Evolutionary conservation across 2,888 invertebrate genomes (phyloP), one percentile per base, ranked within the genome.

Genomic region (Dasypogon diadema): DNA sequence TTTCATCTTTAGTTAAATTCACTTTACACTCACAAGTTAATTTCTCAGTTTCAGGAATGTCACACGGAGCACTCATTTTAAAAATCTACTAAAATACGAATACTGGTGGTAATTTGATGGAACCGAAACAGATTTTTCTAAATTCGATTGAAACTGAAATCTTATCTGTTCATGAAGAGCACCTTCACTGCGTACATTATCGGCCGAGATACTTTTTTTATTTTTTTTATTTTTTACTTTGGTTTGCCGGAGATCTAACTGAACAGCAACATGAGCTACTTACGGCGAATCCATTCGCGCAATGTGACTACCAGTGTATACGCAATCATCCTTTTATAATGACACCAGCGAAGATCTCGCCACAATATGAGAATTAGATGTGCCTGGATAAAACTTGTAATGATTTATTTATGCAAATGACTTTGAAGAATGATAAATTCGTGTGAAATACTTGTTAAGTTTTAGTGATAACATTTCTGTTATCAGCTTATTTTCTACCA

Each of bases 341-440:
- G 54, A 21, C 48, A 24, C n/a, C 26, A 24, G 14, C 4, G 5
- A 63, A 42, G 3, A 21, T 63, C 10, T 63, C 22, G 0, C 22
- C 18, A 63, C 30, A 14, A 58, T 58, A 58, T 21, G 21, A 24
- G 65, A 46, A 65, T 65, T 65, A 48, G 48, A 65, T 65, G 6
- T 65, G 46, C 46, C 18, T 34, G 70, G 51, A 18, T 30, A 70
- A 51, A 60, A 70, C 54, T 48, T 34, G 70, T 46, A 24, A 22
- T 72, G 73, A 46, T 46, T 54, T 77, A 77, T 77, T 75, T 77
- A 75, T 60, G 74, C 26, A 75, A 72, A 75, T 77, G 77, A 77
- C 74, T 77, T 77, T 77, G 63, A 75, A 73, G 63, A 75, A 75
- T 65, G 51, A 73, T 75, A 30, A 24, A 54, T 22, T 34, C 14